Base-by-base conservation (phyloP, 2,113 vertebrate species). In the Aptenodytes patagonicus region DNA sequence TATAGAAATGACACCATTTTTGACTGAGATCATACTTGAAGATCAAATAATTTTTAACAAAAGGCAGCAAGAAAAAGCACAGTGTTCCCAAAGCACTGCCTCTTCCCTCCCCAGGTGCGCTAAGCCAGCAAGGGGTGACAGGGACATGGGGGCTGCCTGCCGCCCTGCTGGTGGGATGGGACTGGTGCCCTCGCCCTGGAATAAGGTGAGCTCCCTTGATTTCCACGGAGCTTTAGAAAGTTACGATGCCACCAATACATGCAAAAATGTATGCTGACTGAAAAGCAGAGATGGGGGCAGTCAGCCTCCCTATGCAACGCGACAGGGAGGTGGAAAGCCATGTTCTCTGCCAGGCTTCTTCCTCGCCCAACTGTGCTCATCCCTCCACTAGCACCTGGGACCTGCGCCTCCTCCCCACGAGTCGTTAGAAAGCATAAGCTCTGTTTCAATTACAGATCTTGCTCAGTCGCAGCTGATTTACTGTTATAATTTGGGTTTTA, bases 71-170 rank as follows among this genome's bases (percentile, higher is more conserved):
- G 40, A 57, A 36, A 12, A 54, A 28, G 11, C 46, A 10, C 3
- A 15, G 29, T 13, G 25, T 3, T 75, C 51, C 75, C 65, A 51
- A 44, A 52, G 62, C 54, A 49, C 18, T 18, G 15, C 8, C n/a
- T 20, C 2, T 2, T 26, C 17, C 51, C 28, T 72, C 38, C 32
- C 3, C 8, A 25, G 52, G 28, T 16, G 19, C 1, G 1, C 34
- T 34, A 26, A 46, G 34, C 20, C 62, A 49, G 24, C 0, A 0
- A 42, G 29, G 44, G 44, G 19, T 17, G 57, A 18, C 0, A 0
- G n/a, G 46, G 22, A 65, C 4, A 0, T 10, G 60, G 20, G 44
- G 38, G 24, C 26, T 72, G 38, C 49, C 64, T 14, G 46, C 34
- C 1, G 2, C 14, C 40, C 26, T 26, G 52, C 10, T 3, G 17